Percentiles rank a stretch among this genome's conserved stretches.
phyloP scores from a whole-genome alignment of 2,113 vertebrate species.

The Malurus cyaneus region DNA sequence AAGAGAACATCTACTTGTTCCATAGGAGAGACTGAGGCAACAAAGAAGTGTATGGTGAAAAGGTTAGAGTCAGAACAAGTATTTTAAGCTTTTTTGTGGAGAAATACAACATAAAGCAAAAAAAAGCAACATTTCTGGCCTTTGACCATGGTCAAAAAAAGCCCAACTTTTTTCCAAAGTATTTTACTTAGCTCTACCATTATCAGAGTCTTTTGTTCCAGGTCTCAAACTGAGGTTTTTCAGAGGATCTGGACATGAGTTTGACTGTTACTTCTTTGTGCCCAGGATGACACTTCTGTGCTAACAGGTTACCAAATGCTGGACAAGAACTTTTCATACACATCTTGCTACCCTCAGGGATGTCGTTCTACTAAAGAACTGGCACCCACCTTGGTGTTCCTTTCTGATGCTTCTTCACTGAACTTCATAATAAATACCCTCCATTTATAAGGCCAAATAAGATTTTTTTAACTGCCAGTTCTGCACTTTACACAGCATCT shows the following conservation, averaged over 20 bases:
- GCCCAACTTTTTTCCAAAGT: not conserved
- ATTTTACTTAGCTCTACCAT: not conserved
- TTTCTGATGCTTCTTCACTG: not conserved
- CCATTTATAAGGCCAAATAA: not conserved
- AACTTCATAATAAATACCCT: not conserved
- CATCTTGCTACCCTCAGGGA: not conserved
- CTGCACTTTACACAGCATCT: not conserved
- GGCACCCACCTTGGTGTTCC: rapidly evolving
- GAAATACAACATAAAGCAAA: not conserved
- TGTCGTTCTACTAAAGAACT: not conserved
- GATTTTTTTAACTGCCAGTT: not conserved
- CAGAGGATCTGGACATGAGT: not conserved
- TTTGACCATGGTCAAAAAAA: not conserved
- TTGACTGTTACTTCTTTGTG: not conserved
- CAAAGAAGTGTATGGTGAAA: not conserved
- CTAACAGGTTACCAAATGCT: not conserved
- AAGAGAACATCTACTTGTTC: not conserved
- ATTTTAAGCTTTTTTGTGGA: not conserved
- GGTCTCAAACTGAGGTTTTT: not conserved
- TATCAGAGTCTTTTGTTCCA: not conserved
- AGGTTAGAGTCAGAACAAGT: not conserved
- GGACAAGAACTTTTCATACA: not conserved
- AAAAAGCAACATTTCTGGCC: not conserved
- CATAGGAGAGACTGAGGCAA: not conserved
- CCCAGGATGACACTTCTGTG: not conserved